Percentiles rank a stretch among this genome's conserved stretches.
phyloP scores from a whole-genome alignment of 2,888 invertebrate species.

The Mesoligia furuncula region DNA sequence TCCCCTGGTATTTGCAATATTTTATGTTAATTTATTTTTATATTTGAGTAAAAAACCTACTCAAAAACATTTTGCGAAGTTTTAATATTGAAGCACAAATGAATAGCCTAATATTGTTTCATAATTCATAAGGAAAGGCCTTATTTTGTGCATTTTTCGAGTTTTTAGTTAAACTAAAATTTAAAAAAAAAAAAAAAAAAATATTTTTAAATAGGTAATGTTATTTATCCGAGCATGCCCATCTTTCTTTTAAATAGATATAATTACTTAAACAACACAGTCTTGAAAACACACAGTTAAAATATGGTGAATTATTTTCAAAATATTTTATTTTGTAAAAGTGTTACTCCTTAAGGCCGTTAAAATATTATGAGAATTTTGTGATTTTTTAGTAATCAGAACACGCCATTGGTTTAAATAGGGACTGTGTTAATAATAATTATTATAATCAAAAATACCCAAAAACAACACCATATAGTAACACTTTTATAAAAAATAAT shows the following conservation, averaged over 20 bases:
- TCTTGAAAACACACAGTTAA: conserved; percentile 75
- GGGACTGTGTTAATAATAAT: not conserved
- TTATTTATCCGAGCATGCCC: conserved; percentile 58
- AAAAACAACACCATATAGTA: conserved; percentile 32
- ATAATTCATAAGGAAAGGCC: conserved; percentile 53
- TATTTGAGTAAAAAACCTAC: not conserved
- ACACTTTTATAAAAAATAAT: conserved; percentile 52
- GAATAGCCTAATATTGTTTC: conserved; percentile 43
- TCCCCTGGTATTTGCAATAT: not conserved
- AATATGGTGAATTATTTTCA: conserved; percentile 55
- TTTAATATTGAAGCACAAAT: conserved; percentile 33
- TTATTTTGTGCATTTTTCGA: conserved; percentile 40
- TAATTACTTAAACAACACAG: conserved; percentile 74
- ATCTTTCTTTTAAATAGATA: conserved; percentile 57
- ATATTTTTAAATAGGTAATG: not conserved
- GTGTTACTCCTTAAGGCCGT: conserved; percentile 37
- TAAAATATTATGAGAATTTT: not conserved
- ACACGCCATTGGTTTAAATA: not conserved
- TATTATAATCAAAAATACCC: not conserved
- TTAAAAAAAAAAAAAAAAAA: not conserved
- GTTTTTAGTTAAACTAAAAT: conserved; percentile 29
- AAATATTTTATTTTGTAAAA: conserved; percentile 49
- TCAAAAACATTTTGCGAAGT: not conserved
- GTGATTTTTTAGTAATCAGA: not conserved
- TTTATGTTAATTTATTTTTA: not conserved